Evolutionary conservation across 2,797 vertebrate genomes (phyloP), one percentile per base, ranked within the genome.

Genomic region (Malacoctenus gilli): DNA sequence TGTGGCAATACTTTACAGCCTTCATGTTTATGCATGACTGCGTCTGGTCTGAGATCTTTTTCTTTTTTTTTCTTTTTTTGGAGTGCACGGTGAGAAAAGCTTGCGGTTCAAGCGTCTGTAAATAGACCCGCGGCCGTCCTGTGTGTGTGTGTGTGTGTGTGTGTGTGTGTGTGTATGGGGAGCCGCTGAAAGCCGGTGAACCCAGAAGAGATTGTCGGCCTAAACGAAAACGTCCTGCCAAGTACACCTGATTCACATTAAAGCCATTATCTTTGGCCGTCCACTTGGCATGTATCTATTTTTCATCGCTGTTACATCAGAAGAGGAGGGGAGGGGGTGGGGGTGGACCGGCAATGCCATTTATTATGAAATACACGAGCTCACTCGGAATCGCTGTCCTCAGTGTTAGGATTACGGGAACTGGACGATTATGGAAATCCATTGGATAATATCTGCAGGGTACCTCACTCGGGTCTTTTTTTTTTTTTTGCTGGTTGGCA

Each of bases 181-280:
- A 59, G 59, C 61, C 50, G 69, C 73, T 57, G 64, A 56, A 62
- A 75, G 69, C 52, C 41, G 5, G 42, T 77, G 80, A 86, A 82
- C 72, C 79, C 66, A 63, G 69, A 73, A 72, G 75, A 77, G 62
- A 79, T 68, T 60, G 80, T 68, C n/a, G 57, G 68, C 69, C 56
- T 76, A 71, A 81, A 84, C 42, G 66, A 78, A 79, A n/a, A 76
- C 58, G 77, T 84, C 72, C 68, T 79, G 72, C 62, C 58, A 47
- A n/a, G 67, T 75, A 85, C 80, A 89, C 83, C 85, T 89, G 87
- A 87, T 84, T 86, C 87, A 85, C 81, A 90, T 89, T 91, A 89
- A 74, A 84, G 20, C 74, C 75, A 91, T 92, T 92, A 91, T 88
- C 81, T 88, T 59, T 83, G 81, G 63, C 68, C 47, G 59, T 82